Base-by-base conservation (phyloP, 2,797 vertebrate genomes). In the Vultur gryphus region DNA sequence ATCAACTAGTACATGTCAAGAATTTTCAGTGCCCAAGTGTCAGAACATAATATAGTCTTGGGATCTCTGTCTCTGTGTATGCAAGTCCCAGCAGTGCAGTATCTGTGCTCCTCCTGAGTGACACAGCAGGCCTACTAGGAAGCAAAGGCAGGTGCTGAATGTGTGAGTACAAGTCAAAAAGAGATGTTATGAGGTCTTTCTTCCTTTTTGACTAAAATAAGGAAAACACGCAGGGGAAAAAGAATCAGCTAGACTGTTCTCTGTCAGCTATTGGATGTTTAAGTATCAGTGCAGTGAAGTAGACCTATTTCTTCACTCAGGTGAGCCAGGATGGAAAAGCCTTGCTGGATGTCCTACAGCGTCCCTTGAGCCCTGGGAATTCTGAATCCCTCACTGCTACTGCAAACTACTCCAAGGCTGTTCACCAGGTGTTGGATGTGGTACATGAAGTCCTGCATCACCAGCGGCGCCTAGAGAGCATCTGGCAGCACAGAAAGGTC, bases 311-410 rank as follows among this genome's bases (percentile, higher is more conserved):
- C 84, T 96, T 79, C 70, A 46, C 76, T 51, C 97, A 99, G 99
- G 99, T 99, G 69, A 99, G 99, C 97, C 99, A 99, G 96, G 99
- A 99, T 61, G 99, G 99, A 70, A 99, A 99, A 97, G 99, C 99
- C 13, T 95, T 99, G 62, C 89, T 99, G 97, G 99, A 99, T 80
- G 99, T 99, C 78, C 98, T 99, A 29, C 99, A 99, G 98, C 98
- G 99, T 62, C 99, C 99, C 26, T 97, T 99, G 96, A 99, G 99
- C 95, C 99, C 99, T 5, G 99, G 99, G 29, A 99, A 99, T 97
- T 98, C 99, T 0, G 99, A 99, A 67, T 99, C 99, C 13, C 98
- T 99, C 95, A 99, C 99, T 2, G 99, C 99, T 66, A 99, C 99
- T 17, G 99, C 99, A 87, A 99, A 99, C 97, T 99, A 99, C 97